Conservation (phyloP, 1,140 invertebrate species). For the Penaeus indicus region DNA sequence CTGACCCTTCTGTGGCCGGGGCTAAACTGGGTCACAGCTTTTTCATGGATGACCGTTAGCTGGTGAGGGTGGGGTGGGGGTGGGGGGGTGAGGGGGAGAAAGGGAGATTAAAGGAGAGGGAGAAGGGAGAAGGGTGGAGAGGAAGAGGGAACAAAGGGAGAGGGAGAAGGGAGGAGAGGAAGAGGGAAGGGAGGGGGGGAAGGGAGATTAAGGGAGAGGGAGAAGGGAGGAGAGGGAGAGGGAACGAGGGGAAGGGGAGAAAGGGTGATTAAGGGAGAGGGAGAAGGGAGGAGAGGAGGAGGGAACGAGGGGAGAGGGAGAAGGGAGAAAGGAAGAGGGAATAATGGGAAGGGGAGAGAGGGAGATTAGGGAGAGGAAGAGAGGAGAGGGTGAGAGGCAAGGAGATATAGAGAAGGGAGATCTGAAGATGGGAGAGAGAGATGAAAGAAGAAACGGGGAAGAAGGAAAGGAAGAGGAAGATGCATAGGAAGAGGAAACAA, state of each 20-base stretch:
- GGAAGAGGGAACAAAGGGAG: neutral
- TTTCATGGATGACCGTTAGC: no score
- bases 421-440: constrained; percentile 19
- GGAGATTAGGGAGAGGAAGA: neutral
- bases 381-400: neutral
- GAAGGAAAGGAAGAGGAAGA: neutral
- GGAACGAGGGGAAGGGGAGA: neutral
- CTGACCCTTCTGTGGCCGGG: no score
- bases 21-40: no score
- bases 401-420: neutral
- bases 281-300: neutral
- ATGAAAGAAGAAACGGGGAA: neutral
- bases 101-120: neutral
- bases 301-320: neutral
- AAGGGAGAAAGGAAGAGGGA: neutral
- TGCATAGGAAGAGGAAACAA: no score
- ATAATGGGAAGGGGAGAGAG: neutral
- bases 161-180: neutral
- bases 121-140: neutral
- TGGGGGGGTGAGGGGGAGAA: neutral
- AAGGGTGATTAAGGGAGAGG: neutral
- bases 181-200: neutral
- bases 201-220: neutral
- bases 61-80: no score
- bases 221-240: neutral